Evolutionary conservation across 1,140 invertebrate genomes (phyloP).

Genomic region (Nixonia krombeini): DNA sequence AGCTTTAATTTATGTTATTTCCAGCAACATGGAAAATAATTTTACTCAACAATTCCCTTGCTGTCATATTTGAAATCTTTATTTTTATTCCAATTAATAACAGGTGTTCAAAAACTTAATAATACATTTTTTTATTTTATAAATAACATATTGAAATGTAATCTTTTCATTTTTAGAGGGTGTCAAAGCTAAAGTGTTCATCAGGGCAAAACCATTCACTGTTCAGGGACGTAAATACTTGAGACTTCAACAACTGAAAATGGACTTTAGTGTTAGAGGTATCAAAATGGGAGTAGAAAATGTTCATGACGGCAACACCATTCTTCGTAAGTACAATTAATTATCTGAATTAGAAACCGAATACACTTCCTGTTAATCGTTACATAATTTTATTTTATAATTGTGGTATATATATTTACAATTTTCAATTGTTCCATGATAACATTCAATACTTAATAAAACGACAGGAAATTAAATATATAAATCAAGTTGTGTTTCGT

Average conservation of each 20-base stretch:
- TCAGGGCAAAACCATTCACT: slow-evolving; percentile 77
- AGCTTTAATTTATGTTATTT: too few species aligned
- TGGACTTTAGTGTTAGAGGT: slow-evolving; percentile 84
- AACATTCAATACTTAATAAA: neutral
- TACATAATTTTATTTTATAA: too few species aligned
- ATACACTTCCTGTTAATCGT: too few species aligned
- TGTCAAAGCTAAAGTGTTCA: slow-evolving; percentile 86
- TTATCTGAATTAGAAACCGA: neutral
- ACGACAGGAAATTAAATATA: too few species aligned
- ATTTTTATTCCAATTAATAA: too few species aligned
- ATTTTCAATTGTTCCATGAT: too few species aligned
- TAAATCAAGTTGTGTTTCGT: too few species aligned
- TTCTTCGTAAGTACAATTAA: slow-evolving; percentile 80
- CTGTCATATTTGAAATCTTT: too few species aligned
- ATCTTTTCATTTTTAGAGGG: slow-evolving; percentile 75
- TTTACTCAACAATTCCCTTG: too few species aligned
- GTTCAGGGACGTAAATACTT: slow-evolving; percentile 77
- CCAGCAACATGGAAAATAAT: too few species aligned
- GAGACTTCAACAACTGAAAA: slow-evolving; percentile 80
- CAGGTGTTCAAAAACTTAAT: neutral
- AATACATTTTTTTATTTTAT: too few species aligned
- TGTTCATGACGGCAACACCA: slow-evolving; percentile 82
- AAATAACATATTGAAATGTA: neutral
- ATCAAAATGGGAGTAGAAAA: slow-evolving; percentile 88
- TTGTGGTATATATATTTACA: too few species aligned